phyloP scores from a whole-genome alignment of 2,797 vertebrate genomes.

The Otolemur crassicaudatus region DNA sequence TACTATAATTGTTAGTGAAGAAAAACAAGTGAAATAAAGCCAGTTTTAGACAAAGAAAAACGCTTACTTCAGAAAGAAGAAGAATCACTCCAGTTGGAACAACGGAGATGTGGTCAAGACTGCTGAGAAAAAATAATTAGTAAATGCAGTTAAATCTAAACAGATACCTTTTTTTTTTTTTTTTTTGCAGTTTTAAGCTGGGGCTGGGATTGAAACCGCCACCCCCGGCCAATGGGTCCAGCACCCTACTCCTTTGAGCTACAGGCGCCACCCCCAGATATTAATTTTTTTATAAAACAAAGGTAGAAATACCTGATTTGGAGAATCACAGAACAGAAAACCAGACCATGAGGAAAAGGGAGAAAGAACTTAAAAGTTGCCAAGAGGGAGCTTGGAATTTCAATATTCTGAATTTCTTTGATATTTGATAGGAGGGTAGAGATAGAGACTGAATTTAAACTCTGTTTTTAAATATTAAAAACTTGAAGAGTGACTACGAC shows the following conservation, averaged over 20 bases:
- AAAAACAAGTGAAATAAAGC: background rate
- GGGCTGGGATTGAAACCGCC: no score
- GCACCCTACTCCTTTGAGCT: no score
- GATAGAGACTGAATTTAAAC: background rate
- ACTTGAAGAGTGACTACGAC: background rate
- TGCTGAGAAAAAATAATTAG: background rate
- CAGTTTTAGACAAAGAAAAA: background rate
- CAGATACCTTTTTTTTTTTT: background rate
- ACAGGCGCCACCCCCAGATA: no score
- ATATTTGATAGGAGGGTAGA: background rate
- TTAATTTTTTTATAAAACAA: background rate
- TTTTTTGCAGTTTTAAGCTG: no score
- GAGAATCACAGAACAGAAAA: no score
- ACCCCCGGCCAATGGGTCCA: no score
- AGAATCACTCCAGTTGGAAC: background rate
- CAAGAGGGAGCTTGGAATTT: background rate
- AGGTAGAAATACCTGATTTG: background rate
- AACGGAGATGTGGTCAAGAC: background rate
- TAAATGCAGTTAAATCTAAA: background rate
- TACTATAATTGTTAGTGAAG: no score
- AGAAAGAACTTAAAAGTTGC: background rate
- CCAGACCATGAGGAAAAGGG: no score
- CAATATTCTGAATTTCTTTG: no score
- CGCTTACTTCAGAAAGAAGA: background rate
- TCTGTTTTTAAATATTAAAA: background rate